A percentile compares a stretch with the other conserved stretches of the same genome.
These are phyloP conservation scores for Sinocyclocheilus maitianheensis DNA, from an alignment of 2,113 vertebrate species.

Conservation along the genomic window DNA sequence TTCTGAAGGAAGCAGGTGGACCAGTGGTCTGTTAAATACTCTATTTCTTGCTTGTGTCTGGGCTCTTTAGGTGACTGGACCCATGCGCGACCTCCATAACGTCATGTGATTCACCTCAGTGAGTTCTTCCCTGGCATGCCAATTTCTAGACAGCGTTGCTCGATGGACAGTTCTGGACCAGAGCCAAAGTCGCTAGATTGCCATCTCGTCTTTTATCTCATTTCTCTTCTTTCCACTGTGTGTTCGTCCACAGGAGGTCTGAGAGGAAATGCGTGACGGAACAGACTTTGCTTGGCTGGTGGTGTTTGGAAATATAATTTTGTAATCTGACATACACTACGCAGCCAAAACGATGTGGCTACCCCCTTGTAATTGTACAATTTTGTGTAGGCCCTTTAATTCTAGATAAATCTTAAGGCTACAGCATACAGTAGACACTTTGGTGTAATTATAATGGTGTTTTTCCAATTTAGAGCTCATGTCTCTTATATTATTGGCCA, in stretches of 20 bases:
- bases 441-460: not conserved
- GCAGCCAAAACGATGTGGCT: not conserved
- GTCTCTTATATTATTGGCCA: not conserved
- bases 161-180: slow-evolving; percentile 50
- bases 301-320: slow-evolving; percentile 28
- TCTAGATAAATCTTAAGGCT: not conserved
- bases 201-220: slow-evolving; percentile 23
- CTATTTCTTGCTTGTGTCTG: slow-evolving; percentile 48
- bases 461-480: not conserved
- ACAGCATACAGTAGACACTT: not conserved
- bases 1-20: slow-evolving; percentile 55
- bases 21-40: slow-evolving; percentile 53
- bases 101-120: slow-evolving; percentile 57
- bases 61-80: slow-evolving; percentile 46
- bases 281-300: slow-evolving; percentile 24
- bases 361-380: not conserved
- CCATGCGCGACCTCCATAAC: slow-evolving; percentile 57
- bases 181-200: slow-evolving; percentile 47
- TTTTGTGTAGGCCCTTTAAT: not conserved
- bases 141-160: slow-evolving; percentile 54
- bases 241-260: not conserved
- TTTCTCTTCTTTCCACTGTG: slow-evolving; percentile 22
- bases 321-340: slow-evolving; percentile 1
- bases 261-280: not conserved
- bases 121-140: slow-evolving; percentile 49